Base-by-base conservation (phyloP, 2,113 vertebrate species). In the Typhlomys cinereus region DNA sequence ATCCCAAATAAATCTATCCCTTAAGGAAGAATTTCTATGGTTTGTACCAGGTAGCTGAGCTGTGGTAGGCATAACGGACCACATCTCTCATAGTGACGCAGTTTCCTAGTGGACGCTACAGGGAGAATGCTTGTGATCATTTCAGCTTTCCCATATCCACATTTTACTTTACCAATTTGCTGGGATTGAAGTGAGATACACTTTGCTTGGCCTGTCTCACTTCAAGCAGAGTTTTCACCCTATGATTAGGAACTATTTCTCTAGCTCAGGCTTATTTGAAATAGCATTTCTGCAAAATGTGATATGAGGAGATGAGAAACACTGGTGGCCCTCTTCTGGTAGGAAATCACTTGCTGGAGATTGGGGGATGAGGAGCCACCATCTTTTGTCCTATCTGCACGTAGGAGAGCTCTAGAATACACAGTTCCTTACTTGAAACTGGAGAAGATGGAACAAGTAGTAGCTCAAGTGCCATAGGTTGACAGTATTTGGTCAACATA, bases 381-480 rank as follows among this genome's bases (percentile, higher is more conserved):
- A 59, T 74, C 44, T 78, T 86, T 80, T 18, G 10, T 27, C 23
- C 80, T 23, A 76, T 75, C 50, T 31, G 41, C 20, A 70, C 39
- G 10, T 50, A 39, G 23, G 39, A 78, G 44, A 67, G 73, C 34
- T 57, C 61, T 85, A 23, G 39, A 87, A 66, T 36, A 89, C 11
- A 93, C 11, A 93, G 48, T 21, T 90, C 93, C 23, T 93, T 48
- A 73, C 11, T 69, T 70, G 66, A 57, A 93, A 14, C 76, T 93
- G 44, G 21, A 11, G 41, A n/a, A 84, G 66, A 75, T 7, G 36
- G 46, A 62, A 93, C 31, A 46, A 25, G 5, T 73, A 81, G 70
- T 89, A 81, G 39, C 39, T 86, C 64, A 95, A 76, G 86, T 86
- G 29, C 46, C 57, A 85, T 29, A 87, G 23, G 89, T 74, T 54